These are phyloP conservation scores for Nipponacmea schrenckii DNA, from an alignment of 2,888 invertebrate genomes.

Conservation along the genomic window DNA sequence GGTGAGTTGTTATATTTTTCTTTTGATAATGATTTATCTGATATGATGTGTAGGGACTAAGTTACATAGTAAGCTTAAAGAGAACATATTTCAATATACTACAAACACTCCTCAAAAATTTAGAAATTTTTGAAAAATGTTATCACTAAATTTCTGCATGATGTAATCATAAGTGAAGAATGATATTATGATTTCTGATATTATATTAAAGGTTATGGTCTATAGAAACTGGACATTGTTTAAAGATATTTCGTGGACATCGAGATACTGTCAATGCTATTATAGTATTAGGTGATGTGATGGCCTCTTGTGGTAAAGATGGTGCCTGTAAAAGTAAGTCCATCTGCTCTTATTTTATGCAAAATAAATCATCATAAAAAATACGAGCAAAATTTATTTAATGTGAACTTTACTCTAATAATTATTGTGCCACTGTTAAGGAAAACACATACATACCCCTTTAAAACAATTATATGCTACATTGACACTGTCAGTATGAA, in stretches of 20 bases:
- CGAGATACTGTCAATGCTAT: conserved; percentile 63
- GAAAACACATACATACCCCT: too few species aligned
- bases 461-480: too few species aligned
- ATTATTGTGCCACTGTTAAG: too few species aligned
- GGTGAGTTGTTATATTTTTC: conserved; percentile 49
- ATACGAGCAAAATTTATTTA: too few species aligned
- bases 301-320: conserved; percentile 65
- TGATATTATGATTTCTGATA: not conserved
- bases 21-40: not conserved
- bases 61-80: too few species aligned
- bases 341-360: too few species aligned
- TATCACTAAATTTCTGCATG: too few species aligned
- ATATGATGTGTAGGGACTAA: not conserved
- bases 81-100: not conserved
- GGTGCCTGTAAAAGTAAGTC: conserved; percentile 63
- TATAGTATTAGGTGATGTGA: conserved; percentile 49
- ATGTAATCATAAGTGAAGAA: not conserved
- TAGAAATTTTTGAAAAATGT: too few species aligned
- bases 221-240: conserved; percentile 63
- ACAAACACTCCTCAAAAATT: too few species aligned
- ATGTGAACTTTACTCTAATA: too few species aligned
- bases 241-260: conserved; percentile 66
- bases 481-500: too few species aligned
- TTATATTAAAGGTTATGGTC: conserved; percentile 59
- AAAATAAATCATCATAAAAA: too few species aligned